Base-by-base conservation (phyloP, 1,140 invertebrate species). In the Sogatella furcifera region DNA sequence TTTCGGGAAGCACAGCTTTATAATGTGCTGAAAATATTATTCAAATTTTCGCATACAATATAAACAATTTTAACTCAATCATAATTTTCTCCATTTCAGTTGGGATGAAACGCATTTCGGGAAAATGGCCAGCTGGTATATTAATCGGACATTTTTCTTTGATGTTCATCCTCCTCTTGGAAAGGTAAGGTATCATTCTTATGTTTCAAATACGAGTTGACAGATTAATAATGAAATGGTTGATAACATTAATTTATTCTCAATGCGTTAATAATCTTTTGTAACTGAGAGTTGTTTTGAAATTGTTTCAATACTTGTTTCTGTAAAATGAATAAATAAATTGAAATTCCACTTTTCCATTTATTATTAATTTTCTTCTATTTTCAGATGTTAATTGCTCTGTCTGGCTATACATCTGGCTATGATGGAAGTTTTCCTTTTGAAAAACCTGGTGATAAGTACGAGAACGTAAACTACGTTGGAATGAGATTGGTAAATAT, bases 111-210 rank as follows among this genome's bases (percentile, higher is more conserved):
- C 93, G 19, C 94, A 97, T 79, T 97, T 97, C 81, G 95, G 95
- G 14, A 98, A 97, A 81, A 97, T 97, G 92, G 95, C 90, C 34
- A 94, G 90, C 70, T 97, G 92, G 92, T 98, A 98, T 68, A 97
- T 98, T 55, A 97, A 97, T 69, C 80, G 91, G 67, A 96, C 94
- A 52, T 97, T 98, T 72, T 98, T 98, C 73, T 98, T 98, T 78
- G 95, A 97, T 80, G 95, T 98, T 11, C 95, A 98, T 81, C 95
- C 95, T 63, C 95, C 95, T 22, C 79, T 97, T 52, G 95, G 94
- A 68, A 98, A 98, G 79, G 92, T 92, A 78, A 72, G 65, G 6
- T 28, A 28, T 2, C 24, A 28, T 28, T 28, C 6, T 28, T 28
- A 4, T 28, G 24, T n/a, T n/a, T n/a, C n/a, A n/a, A n/a, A n/a